A percentile compares a stretch with the other conserved stretches of the same genome.
Evolutionary conservation across 2,797 vertebrate species (phyloP).

Genomic region (Eleutherodactylus coqui): DNA sequence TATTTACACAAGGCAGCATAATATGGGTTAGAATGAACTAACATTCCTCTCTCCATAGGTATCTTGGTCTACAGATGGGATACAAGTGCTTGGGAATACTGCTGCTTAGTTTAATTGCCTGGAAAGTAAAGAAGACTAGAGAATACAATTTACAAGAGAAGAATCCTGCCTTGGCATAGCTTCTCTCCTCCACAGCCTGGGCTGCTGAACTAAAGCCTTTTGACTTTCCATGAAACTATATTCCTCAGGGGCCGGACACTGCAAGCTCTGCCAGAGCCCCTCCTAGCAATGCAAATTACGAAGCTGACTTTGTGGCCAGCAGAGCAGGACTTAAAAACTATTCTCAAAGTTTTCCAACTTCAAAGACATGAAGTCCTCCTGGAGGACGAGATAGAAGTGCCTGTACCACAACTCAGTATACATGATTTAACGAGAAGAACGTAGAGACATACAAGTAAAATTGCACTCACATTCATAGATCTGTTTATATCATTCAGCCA

Average conservation of each 20-base stretch:
- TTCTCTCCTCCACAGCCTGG: not conserved
- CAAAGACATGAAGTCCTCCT: not conserved
- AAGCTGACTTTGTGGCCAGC: conserved; percentile 5
- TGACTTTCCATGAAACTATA: conserved; percentile 34
- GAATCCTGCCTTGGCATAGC: conserved; percentile 71
- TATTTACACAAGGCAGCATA: not conserved
- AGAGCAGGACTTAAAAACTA: not conserved
- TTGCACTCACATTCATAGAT: conserved; percentile 4
- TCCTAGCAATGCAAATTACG: conserved; percentile 42
- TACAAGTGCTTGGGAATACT: conserved; percentile 86
- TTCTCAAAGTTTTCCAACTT: not conserved
- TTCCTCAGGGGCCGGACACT: conserved; percentile 35
- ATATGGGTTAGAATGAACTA: not conserved
- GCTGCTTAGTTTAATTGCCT: conserved; percentile 82
- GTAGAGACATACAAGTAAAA: conserved; percentile 5
- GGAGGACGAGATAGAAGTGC: not conserved
- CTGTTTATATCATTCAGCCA: not conserved
- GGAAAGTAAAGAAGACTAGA: conserved; percentile 87
- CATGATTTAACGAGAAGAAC: not conserved
- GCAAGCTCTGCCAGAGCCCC: conserved; percentile 20
- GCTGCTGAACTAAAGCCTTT: conserved; percentile 20
- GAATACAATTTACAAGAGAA: conserved; percentile 88
- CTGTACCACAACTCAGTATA: not conserved
- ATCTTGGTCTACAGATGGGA: conserved; percentile 89
- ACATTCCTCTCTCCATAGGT: conserved; percentile 75